These are phyloP conservation scores for Drosophila gunungcola DNA, from an alignment of 1,140 invertebrate genomes.

Conservation along the genomic window DNA sequence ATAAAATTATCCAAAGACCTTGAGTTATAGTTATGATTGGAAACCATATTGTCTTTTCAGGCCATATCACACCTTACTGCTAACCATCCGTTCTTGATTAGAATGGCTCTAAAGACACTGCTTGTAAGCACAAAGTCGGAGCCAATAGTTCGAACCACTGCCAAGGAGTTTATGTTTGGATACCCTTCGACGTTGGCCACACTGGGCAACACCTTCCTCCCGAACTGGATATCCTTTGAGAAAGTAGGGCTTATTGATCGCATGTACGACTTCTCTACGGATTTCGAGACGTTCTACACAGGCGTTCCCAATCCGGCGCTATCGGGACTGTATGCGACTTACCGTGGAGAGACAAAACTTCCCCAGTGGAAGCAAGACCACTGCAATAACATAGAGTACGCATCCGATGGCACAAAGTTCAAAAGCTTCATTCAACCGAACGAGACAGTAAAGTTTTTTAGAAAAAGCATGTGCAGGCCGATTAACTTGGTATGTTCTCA, in stretches of 20 bases:
- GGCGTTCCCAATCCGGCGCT: slow-evolving; percentile 87
- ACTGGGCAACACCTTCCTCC: slow-evolving; percentile 91
- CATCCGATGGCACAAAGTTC: slow-evolving; percentile 95
- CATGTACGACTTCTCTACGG: slow-evolving; percentile 94
- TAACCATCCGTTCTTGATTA: slow-evolving; percentile 87
- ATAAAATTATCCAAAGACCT: too few relatives aligned
- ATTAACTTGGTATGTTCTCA: slow-evolving; percentile 88
- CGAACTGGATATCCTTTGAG: slow-evolving; percentile 92
- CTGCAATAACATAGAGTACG: slow-evolving; percentile 91
- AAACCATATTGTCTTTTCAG: slow-evolving; percentile 84
- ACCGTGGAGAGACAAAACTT: slow-evolving; percentile 89
- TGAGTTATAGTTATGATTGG: too few relatives aligned
- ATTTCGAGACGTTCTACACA: slow-evolving; percentile 92
- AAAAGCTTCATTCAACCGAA: slow-evolving; percentile 88
- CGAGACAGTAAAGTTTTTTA: slow-evolving; percentile 90
- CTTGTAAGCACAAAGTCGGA: slow-evolving; percentile 88
- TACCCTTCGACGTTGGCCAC: slow-evolving; percentile 90
- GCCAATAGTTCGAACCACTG: slow-evolving; percentile 91
- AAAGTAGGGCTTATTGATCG: slow-evolving; percentile 93
- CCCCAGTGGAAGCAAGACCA: slow-evolving; percentile 90
- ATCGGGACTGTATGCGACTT: slow-evolving; percentile 91
- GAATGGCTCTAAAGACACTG: slow-evolving; percentile 89
- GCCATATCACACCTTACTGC: slow-evolving; percentile 91
- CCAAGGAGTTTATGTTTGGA: slow-evolving; percentile 93
- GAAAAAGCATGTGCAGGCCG: slow-evolving; percentile 92